phyloP scores from a whole-genome alignment of 1,140 invertebrate species.

The Pogonus chalceus region DNA sequence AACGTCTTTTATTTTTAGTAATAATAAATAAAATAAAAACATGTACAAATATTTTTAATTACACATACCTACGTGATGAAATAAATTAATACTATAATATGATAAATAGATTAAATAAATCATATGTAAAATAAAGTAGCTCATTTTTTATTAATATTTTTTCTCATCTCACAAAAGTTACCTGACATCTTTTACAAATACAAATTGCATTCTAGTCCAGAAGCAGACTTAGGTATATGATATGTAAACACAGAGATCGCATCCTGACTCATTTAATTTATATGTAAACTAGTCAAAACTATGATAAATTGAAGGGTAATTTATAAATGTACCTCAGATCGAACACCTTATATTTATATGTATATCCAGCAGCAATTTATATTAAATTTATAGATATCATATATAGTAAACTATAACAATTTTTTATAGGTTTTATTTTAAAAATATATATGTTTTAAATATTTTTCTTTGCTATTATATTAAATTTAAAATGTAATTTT shows the following conservation, averaged over 20 bases:
- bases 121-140: not conserved
- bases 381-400: too few relatives aligned
- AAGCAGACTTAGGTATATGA: not conserved
- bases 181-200: not conserved
- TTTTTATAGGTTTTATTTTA: too few relatives aligned
- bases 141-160: not conserved
- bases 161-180: not conserved
- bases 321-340: too few relatives aligned
- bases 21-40: too few relatives aligned
- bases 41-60: too few relatives aligned
- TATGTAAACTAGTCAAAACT: conserved; percentile 3
- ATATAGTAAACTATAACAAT: too few relatives aligned
- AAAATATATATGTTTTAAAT: too few relatives aligned
- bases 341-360: too few relatives aligned
- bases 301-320: not conserved
- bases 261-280: not conserved
- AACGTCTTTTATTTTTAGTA: too few relatives aligned
- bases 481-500: too few relatives aligned
- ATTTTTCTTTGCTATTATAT: too few relatives aligned
- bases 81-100: not conserved
- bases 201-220: not conserved
- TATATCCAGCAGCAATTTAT: too few relatives aligned
- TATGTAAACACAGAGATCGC: not conserved
- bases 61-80: not conserved
- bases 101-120: not conserved